Evolutionary conservation across 2,888 invertebrate species (phyloP).

Genomic region (Orthosia incerta): DNA sequence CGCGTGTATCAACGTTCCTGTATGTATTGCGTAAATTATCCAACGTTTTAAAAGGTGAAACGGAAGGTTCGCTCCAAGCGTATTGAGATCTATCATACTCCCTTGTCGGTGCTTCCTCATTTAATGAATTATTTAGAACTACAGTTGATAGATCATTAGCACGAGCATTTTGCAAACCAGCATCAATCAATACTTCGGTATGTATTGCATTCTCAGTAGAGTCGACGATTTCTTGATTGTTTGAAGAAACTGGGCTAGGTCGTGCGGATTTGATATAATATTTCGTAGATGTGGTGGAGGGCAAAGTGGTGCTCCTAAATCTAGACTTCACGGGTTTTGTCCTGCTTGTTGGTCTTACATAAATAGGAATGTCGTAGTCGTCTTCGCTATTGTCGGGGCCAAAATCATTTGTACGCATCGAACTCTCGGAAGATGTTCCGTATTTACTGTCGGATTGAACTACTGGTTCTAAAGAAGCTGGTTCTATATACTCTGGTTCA

Average conservation of each 20-base stretch:
- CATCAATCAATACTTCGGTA: slow-evolving; percentile 74
- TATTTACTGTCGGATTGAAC: slow-evolving; percentile 64
- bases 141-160: slow-evolving; percentile 49
- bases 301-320: slow-evolving; percentile 61
- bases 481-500: slow-evolving; percentile 59
- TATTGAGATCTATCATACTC: slow-evolving; percentile 66
- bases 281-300: slow-evolving; percentile 72
- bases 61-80: slow-evolving; percentile 82
- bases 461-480: slow-evolving; percentile 59
- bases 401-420: slow-evolving; percentile 75
- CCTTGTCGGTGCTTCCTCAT: slow-evolving; percentile 63
- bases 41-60: slow-evolving; percentile 90
- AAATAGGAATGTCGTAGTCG: slow-evolving; percentile 76
- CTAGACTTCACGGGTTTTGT: slow-evolving; percentile 58
- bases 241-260: slow-evolving; percentile 76
- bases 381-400: slow-evolving; percentile 71
- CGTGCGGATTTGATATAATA: slow-evolving; percentile 83
- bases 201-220: slow-evolving; percentile 78
- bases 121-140: slow-evolving; percentile 61
- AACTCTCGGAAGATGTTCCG: slow-evolving; percentile 68
- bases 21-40: slow-evolving; percentile 83
- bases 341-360: slow-evolving; percentile 70
- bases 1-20: slow-evolving; percentile 65
- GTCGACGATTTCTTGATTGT: slow-evolving; percentile 66
- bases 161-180: slow-evolving; percentile 70